Conservation (phyloP, 2,888 invertebrate species). For the Venusia cambrica region DNA sequence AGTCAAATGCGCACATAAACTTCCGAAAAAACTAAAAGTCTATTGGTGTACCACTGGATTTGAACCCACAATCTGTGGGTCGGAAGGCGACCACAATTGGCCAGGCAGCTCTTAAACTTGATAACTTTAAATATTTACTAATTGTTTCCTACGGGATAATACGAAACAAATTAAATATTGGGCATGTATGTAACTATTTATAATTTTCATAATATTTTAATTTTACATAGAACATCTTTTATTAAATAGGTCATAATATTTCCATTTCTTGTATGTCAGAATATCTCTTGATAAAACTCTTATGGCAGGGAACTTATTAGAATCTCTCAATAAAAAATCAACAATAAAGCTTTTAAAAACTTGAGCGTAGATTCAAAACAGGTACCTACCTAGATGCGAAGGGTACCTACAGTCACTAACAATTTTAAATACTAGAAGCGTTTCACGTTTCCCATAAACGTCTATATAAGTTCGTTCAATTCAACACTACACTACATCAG, state of each 20-base stretch:
- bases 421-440: constrained; percentile 73
- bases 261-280: constrained; percentile 52
- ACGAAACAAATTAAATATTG: constrained; percentile 7
- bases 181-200: constrained; percentile 29
- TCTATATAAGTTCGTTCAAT: constrained; percentile 44
- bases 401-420: constrained; percentile 71
- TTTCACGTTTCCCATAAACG: constrained; percentile 76
- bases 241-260: constrained; percentile 61
- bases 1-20: no score
- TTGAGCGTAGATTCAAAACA: constrained; percentile 75
- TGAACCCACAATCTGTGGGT: no score
- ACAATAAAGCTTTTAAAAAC: constrained; percentile 77
- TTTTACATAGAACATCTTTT: constrained; percentile 70
- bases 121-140: no score
- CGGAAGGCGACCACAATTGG: no score
- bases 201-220: constrained; percentile 43
- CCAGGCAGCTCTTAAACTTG: no score
- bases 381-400: constrained; percentile 72
- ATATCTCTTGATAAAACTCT: constrained; percentile 59
- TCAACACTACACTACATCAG: constrained; percentile 65
- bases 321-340: constrained; percentile 70
- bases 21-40: no score
- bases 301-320: constrained; percentile 69
- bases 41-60: no score
- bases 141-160: no score